Evolutionary conservation across 2,113 vertebrate genomes (phyloP).

Genomic region (Percina caprodes): DNA sequence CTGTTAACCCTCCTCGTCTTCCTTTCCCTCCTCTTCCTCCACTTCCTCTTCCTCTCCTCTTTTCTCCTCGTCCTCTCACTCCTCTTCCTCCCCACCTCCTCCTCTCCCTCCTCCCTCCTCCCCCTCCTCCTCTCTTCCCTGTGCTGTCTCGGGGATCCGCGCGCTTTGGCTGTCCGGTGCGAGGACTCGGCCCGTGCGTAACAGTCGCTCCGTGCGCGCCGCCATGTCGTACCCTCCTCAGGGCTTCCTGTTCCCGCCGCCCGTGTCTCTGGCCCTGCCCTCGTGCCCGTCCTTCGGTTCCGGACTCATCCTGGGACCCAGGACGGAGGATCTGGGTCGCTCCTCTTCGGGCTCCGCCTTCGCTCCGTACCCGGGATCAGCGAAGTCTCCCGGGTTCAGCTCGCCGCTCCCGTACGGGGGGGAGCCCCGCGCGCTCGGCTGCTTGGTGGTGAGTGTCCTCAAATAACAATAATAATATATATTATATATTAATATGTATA

Average conservation of each 20-base stretch:
- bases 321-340: slow-evolving; percentile 92
- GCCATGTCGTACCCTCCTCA: slow-evolving; percentile 94
- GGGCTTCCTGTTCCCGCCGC: slow-evolving; percentile 95
- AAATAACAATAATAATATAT: too few relatives aligned
- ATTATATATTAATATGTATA: too few relatives aligned
- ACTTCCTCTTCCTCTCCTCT: neutral
- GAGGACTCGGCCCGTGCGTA: slow-evolving; percentile 50
- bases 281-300: slow-evolving; percentile 92
- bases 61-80: too few relatives aligned
- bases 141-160: neutral
- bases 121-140: too few relatives aligned
- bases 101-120: too few relatives aligned
- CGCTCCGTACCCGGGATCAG: slow-evolving; percentile 92
- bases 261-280: slow-evolving; percentile 91
- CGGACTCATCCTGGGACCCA: slow-evolving; percentile 89
- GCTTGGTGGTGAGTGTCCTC: slow-evolving; percentile 91
- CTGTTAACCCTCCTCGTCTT: too few relatives aligned
- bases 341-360: slow-evolving; percentile 94
- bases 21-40: neutral
- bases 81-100: too few relatives aligned
- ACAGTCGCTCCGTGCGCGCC: slow-evolving; percentile 49
- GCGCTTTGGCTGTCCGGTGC: slow-evolving; percentile 79
- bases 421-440: slow-evolving; percentile 89
- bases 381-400: slow-evolving; percentile 90
- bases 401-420: slow-evolving; percentile 90